These are phyloP conservation scores for Notodonta ziczac DNA, from an alignment of 2,888 invertebrate genomes.

Conservation along the genomic window DNA sequence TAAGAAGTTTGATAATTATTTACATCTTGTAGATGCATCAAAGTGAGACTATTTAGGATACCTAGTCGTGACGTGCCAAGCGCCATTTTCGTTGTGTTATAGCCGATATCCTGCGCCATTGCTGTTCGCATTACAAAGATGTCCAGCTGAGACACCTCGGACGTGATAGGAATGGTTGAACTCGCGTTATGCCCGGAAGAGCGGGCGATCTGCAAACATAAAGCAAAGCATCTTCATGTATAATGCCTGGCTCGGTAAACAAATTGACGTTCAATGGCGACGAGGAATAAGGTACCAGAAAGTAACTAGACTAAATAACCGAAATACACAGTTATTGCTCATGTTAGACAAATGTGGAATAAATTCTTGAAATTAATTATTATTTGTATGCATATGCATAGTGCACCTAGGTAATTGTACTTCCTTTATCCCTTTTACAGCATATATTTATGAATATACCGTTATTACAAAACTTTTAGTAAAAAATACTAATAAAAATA, in stretches of 20 bases:
- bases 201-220: conserved; percentile 38
- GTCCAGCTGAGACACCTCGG: conserved; percentile 54
- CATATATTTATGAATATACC: too few species aligned
- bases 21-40: not conserved
- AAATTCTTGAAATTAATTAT: too few species aligned
- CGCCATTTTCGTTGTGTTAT: conserved; percentile 64
- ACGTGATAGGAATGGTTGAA: conserved; percentile 60
- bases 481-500: too few species aligned
- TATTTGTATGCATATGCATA: too few species aligned
- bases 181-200: conserved; percentile 23
- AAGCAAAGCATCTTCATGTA: conserved; percentile 31
- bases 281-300: too few species aligned
- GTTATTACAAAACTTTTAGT: too few species aligned
- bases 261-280: not conserved
- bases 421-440: too few species aligned
- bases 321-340: too few species aligned
- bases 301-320: too few species aligned
- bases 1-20: too few species aligned
- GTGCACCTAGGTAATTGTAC: too few species aligned
- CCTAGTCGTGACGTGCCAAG: conserved; percentile 49
- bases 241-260: not conserved
- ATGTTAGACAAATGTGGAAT: too few species aligned
- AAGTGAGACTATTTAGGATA: conserved; percentile 63
- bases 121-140: conserved; percentile 65
- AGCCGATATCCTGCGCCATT: conserved; percentile 64